A percentile compares a stretch with the other conserved stretches of the same genome.
Evolutionary conservation across 2,888 invertebrate genomes (phyloP).

Genomic region (Hypomecis atomaria): DNA sequence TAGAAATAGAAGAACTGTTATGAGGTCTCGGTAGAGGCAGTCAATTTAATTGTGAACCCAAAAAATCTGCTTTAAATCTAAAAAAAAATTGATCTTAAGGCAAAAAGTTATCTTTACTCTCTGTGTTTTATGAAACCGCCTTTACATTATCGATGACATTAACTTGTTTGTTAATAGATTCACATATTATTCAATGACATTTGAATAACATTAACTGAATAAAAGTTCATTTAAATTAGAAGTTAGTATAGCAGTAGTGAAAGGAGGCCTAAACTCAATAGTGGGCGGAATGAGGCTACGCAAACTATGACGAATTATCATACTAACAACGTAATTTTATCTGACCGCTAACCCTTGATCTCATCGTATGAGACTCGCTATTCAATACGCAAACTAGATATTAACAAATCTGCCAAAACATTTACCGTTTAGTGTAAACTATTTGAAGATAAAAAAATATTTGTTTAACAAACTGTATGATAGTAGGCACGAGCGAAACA

Average conservation of each 20-base stretch:
- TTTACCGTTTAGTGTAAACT: slow-evolving; percentile 34
- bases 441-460: slow-evolving; percentile 31
- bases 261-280: slow-evolving; percentile 12
- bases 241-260: slow-evolving; percentile 3
- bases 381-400: slow-evolving; percentile 31
- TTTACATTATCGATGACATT: neutral
- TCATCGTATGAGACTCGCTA: slow-evolving; percentile 20
- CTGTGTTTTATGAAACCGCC: neutral
- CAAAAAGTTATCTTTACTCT: no score
- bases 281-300: slow-evolving; percentile 18
- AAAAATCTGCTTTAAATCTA: no score
- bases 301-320: slow-evolving; percentile 11
- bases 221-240: neutral
- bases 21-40: no score
- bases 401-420: slow-evolving; percentile 39
- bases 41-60: no score
- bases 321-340: slow-evolving; percentile 8
- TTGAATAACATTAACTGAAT: neutral
- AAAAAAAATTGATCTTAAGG: no score
- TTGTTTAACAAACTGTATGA: slow-evolving; percentile 30
- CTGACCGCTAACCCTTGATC: slow-evolving; percentile 26
- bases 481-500: slow-evolving; percentile 29
- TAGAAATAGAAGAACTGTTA: no score
- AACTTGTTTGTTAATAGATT: neutral
- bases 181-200: neutral